Percentiles rank a stretch among this genome's conserved stretches.
phyloP scores from a whole-genome alignment of 64 coral and sea anemone genomes.

The Hydrozoanthus tunicans region DNA sequence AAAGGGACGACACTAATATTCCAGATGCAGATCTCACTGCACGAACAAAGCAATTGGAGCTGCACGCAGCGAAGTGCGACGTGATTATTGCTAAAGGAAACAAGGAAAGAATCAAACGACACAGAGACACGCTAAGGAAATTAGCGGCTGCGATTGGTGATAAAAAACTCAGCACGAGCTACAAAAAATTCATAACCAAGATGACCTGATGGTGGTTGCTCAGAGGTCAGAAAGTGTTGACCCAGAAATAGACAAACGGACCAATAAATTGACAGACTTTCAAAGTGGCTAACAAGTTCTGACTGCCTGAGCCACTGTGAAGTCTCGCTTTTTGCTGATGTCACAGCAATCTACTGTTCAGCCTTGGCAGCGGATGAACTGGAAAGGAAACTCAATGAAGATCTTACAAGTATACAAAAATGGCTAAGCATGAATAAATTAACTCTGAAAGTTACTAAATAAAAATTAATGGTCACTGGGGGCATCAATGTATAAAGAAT shows the following conservation, averaged over 20 bases:
- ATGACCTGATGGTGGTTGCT: background rate
- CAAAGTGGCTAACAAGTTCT: background rate
- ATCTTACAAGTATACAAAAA: background rate
- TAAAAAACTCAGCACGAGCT: background rate
- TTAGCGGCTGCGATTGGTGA: background rate
- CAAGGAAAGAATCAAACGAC: background rate
- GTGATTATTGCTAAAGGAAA: background rate
- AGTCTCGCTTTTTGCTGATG: conserved; percentile 7
- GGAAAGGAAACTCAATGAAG: background rate
- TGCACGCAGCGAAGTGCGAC: conserved; percentile 2
- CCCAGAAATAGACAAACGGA: background rate
- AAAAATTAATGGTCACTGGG: background rate
- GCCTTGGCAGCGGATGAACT: background rate
- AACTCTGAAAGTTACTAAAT: background rate
- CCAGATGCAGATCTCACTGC: background rate
- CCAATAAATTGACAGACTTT: background rate
- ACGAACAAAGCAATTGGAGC: conserved; percentile 1
- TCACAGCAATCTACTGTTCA: conserved; percentile 8
- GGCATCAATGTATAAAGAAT: background rate
- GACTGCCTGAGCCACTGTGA: conserved; percentile 9
- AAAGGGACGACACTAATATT: background rate
- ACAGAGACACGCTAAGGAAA: background rate
- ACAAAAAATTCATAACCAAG: background rate
- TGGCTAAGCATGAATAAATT: background rate
- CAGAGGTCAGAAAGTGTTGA: background rate